Percentiles rank a stretch among this genome's conserved stretches.
These are phyloP conservation scores for Varanus salvator DNA, from an alignment of 2,113 vertebrate genomes.

Conservation along the genomic window DNA sequence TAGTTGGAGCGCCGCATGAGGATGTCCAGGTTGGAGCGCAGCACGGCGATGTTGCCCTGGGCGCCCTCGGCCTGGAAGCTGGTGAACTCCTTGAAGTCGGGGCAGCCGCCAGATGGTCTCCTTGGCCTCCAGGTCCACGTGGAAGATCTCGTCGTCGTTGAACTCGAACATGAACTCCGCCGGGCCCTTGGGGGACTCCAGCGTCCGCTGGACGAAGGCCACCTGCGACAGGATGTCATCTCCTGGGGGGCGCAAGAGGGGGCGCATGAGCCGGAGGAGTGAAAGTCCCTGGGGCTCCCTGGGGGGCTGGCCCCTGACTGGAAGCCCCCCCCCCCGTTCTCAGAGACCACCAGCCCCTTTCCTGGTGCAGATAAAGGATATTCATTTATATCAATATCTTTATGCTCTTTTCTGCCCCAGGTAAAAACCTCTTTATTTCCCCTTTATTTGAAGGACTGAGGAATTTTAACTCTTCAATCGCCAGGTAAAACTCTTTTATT, in stretches of 20 bases:
- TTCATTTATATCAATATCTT: no score
- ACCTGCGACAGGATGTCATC: constrained; percentile 1
- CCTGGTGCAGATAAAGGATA: no score
- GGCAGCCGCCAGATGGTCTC: constrained; percentile 57
- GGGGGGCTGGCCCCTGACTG: no score
- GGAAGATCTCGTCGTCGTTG: constrained; percentile 67
- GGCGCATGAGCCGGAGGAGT: no score
- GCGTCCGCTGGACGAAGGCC: not conserved
- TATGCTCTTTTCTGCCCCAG: no score
- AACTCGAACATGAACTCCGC: constrained; percentile 65
- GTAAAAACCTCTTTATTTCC: no score
- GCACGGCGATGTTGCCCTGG: constrained; percentile 60
- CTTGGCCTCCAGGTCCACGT: constrained; percentile 44
- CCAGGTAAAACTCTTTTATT: no score
- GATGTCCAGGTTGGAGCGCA: constrained; percentile 53
- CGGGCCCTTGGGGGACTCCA: fast-evolving
- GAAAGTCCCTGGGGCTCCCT: no score
- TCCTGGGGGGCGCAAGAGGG: not conserved
- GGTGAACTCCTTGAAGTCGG: constrained; percentile 52
- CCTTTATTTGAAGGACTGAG: no score
- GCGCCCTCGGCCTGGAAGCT: constrained; percentile 62
- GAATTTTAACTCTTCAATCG: no score
- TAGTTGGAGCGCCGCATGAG: constrained; percentile 47
- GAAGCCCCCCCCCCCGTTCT: no score
- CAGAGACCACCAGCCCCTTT: no score